These are phyloP conservation scores for Macrotus californicus DNA, from an alignment of 2,113 vertebrate genomes.

Conservation along the genomic window DNA sequence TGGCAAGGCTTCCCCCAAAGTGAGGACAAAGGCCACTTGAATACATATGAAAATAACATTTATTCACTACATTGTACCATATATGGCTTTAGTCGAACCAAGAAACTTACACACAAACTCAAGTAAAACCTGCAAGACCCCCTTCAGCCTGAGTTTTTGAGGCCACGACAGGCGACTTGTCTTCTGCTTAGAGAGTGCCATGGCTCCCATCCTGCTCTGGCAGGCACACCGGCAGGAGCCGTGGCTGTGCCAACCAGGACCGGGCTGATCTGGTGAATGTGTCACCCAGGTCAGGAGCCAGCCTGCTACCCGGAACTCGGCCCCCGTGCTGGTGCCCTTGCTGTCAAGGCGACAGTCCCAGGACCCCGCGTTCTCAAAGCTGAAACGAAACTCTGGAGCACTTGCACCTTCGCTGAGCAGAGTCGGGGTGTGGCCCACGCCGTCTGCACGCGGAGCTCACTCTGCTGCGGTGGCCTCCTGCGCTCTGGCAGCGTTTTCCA, in stretches of 20 bases:
- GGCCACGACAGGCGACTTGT: background rate
- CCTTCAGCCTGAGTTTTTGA: background rate
- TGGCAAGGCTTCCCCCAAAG: background rate
- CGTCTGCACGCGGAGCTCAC: background rate
- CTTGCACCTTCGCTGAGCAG: background rate
- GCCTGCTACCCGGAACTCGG: background rate
- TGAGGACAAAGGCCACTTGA: background rate
- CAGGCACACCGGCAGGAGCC: background rate
- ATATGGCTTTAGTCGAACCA: conserved; percentile 28
- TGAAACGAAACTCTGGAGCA: background rate
- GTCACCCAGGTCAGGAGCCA: background rate
- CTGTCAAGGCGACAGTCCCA: background rate
- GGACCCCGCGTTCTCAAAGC: background rate
- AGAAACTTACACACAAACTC: background rate
- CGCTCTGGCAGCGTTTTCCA: conserved; percentile 86
- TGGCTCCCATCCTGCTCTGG: background rate
- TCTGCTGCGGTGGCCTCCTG: conserved; percentile 28
- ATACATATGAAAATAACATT: conserved; percentile 34
- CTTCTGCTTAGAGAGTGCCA: background rate
- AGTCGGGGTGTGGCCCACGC: background rate
- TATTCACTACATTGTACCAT: conserved; percentile 42
- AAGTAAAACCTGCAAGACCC: background rate
- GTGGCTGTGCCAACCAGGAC: too few species aligned
- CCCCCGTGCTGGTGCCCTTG: background rate
- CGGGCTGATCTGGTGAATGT: background rate